Conservation (phyloP, 2,888 invertebrate genomes). For the Sphaeridia pumilis region DNA sequence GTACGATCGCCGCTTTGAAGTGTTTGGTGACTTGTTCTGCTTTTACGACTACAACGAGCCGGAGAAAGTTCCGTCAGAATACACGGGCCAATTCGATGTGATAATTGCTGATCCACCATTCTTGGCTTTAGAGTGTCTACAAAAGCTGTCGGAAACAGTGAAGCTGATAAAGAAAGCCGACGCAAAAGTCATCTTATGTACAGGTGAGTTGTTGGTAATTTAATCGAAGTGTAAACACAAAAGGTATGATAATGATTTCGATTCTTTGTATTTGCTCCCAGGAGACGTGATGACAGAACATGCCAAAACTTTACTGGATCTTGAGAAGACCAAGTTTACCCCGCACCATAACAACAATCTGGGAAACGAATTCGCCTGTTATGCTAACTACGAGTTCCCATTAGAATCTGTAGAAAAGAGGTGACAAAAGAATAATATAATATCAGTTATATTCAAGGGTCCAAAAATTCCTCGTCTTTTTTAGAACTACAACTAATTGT, state of each 20-base stretch:
- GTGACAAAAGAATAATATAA: background rate
- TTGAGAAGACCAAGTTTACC: slow-evolving; percentile 56
- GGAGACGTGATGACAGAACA: slow-evolving; percentile 64
- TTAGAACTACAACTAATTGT: too few relatives aligned
- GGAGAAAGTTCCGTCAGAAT: slow-evolving; percentile 52
- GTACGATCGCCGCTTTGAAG: slow-evolving; percentile 70
- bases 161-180: slow-evolving; percentile 53
- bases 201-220: slow-evolving; percentile 48
- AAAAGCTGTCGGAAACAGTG: slow-evolving; percentile 67
- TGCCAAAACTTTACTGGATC: slow-evolving; percentile 51
- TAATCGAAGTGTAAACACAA: too few relatives aligned
- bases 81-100: slow-evolving; percentile 56
- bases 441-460: too few relatives aligned
- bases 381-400: slow-evolving; percentile 65
- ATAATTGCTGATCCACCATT: slow-evolving; percentile 93
- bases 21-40: slow-evolving; percentile 64
- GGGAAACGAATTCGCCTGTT: slow-evolving; percentile 86
- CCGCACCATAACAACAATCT: slow-evolving; percentile 80
- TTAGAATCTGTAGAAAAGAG: background rate
- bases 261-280: slow-evolving; percentile 36
- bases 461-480: too few relatives aligned
- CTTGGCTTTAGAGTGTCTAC: slow-evolving; percentile 79
- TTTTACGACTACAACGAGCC: slow-evolving; percentile 81
- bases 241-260: too few relatives aligned
- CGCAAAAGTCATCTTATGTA: slow-evolving; percentile 71